Percentiles rank a stretch among this genome's conserved stretches.
These are phyloP conservation scores for Cacatua alba DNA, from an alignment of 2,113 vertebrate genomes.

Conservation along the genomic window DNA sequence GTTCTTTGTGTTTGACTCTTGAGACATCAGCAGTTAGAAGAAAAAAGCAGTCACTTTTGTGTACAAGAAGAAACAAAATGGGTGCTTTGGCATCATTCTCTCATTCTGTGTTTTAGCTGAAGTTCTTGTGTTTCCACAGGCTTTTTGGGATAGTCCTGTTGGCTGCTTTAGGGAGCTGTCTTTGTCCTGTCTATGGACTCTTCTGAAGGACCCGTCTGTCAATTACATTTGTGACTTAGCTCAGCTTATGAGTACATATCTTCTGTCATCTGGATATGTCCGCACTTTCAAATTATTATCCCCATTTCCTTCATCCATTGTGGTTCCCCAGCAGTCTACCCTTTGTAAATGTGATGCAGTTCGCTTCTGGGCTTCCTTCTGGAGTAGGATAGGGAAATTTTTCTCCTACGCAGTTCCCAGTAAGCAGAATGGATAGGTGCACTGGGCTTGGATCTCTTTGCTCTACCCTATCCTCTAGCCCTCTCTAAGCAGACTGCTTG, in stretches of 20 bases:
- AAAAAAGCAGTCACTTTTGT: background rate
- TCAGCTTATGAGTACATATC: background rate
- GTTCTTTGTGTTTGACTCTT: background rate
- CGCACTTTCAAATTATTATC: background rate
- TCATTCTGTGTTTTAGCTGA: background rate
- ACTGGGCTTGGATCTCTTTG: background rate
- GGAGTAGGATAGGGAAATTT: background rate
- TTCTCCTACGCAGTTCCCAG: background rate
- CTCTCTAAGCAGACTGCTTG: background rate
- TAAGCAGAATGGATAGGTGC: background rate
- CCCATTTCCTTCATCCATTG: fast-evolving
- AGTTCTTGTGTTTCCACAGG: background rate
- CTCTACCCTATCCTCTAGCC: background rate
- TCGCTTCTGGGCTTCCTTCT: background rate
- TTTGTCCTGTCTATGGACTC: background rate
- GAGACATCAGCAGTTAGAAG: background rate
- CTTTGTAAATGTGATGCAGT: background rate
- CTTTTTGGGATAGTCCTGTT: background rate
- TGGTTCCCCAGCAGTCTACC: background rate
- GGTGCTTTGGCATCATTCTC: background rate
- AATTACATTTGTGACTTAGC: background rate
- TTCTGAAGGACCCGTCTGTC: background rate
- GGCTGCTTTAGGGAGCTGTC: background rate
- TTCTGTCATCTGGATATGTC: background rate
- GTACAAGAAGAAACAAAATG: background rate